Evolutionary conservation across 2,888 invertebrate genomes (phyloP).

Genomic region (Neoaliturus tenellus): DNA sequence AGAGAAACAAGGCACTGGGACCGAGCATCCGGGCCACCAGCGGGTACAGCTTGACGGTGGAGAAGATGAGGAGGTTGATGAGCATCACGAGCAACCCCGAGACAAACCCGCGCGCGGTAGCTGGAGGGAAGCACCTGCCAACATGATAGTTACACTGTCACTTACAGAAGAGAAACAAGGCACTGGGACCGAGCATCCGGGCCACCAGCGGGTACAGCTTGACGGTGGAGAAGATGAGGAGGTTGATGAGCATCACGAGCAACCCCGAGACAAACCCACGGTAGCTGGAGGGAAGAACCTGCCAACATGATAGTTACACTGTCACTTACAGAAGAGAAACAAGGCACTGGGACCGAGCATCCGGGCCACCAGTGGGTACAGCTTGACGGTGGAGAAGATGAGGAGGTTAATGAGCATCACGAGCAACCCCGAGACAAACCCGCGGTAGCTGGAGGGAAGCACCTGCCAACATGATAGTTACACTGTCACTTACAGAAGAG

Average conservation of each 20-base stretch:
- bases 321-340: constrained; percentile 83
- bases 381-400: constrained; percentile 82
- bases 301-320: too few species aligned
- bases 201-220: constrained; percentile 78
- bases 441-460: constrained; percentile 83
- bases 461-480: background rate
- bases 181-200: constrained; percentile 77
- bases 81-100: constrained; percentile 85
- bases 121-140: constrained; percentile 78
- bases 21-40: constrained; percentile 72
- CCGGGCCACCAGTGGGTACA: constrained; percentile 75
- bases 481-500: too few species aligned
- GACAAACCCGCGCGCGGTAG: constrained; percentile 82
- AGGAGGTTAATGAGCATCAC: constrained; percentile 83
- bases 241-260: constrained; percentile 83
- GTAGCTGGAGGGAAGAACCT: constrained; percentile 79
- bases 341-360: constrained; percentile 80
- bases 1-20: constrained; percentile 81
- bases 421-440: constrained; percentile 83
- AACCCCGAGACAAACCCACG: constrained; percentile 85
- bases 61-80: constrained; percentile 82
- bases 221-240: constrained; percentile 80
- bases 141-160: too few species aligned
- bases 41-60: constrained; percentile 83
- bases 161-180: constrained; percentile 84